phyloP scores from a whole-genome alignment of 2,888 invertebrate species.

The Gandaritis pyraliata region DNA sequence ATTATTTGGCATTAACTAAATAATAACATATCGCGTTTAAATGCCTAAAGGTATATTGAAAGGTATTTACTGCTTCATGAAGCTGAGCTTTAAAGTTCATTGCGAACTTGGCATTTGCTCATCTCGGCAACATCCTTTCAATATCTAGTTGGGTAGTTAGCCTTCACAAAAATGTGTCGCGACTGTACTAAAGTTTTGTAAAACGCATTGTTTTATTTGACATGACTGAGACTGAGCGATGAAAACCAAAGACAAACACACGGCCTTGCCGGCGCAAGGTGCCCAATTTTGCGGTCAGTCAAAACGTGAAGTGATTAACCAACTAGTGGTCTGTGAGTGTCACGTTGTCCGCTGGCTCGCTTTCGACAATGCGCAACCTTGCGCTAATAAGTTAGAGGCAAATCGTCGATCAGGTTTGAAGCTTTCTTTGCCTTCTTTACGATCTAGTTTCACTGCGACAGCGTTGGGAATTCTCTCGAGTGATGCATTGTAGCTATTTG shows the following conservation, averaged over 20 bases:
- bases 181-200: constrained; percentile 53
- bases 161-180: constrained; percentile 72
- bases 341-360: constrained; percentile 56
- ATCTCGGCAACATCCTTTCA: constrained; percentile 74
- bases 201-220: constrained; percentile 59
- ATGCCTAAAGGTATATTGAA: constrained; percentile 39
- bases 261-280: constrained; percentile 72
- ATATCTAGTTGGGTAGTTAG: constrained; percentile 62
- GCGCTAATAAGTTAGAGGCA: constrained; percentile 42
- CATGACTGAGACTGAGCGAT: constrained; percentile 54
- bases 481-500: constrained; percentile 77
- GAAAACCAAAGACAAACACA: constrained; percentile 64
- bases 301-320: constrained; percentile 71
- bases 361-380: constrained; percentile 65
- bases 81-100: constrained; percentile 62
- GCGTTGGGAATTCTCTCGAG: constrained; percentile 70
- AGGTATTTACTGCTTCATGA: constrained; percentile 38
- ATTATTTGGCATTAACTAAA: constrained; percentile 47
- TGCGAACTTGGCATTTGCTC: constrained; percentile 71
- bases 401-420: constrained; percentile 40
- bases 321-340: constrained; percentile 61
- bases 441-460: constrained; percentile 63
- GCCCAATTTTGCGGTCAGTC: constrained; percentile 74
- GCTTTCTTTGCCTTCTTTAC: constrained; percentile 62
- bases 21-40: constrained; percentile 47